Percentiles rank a stretch among this genome's conserved stretches.
Conservation (phyloP, 30 jellyfish, hydroid and myxozoan species). For the Sanderia malayensis region DNA sequence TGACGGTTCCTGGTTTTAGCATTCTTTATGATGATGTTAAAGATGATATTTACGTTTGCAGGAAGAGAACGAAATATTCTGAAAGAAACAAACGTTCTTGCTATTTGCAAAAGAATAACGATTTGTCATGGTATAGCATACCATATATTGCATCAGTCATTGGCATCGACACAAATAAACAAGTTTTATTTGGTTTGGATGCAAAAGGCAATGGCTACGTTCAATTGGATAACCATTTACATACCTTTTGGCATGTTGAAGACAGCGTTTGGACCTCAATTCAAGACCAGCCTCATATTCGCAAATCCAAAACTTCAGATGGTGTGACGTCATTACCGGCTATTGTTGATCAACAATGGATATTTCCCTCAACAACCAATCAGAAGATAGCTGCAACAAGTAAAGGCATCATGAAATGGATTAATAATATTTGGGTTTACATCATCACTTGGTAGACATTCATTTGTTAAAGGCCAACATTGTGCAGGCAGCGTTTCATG, state of each 20-base stretch:
- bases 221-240: not conserved
- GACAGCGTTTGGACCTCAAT: conserved; percentile 41
- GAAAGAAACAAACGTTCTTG: conserved; percentile 2
- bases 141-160: conserved; percentile 7
- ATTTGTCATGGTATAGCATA: not conserved
- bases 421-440: conserved; percentile 15
- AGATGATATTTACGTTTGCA: conserved; percentile 13
- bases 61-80: not conserved
- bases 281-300: conserved; percentile 20
- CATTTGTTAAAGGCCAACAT: too few relatives aligned
- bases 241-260: conserved; percentile 1
- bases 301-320: conserved; percentile 11
- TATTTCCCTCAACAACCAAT: conserved; percentile 26
- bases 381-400: conserved; percentile 25
- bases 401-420: conserved; percentile 10
- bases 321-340: conserved; percentile 19
- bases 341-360: conserved; percentile 13
- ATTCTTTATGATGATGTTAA: conserved; percentile 26
- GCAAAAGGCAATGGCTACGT: conserved; percentile 1
- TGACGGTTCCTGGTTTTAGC: conserved; percentile 23
- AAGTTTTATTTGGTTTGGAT: not conserved
- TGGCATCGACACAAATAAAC: conserved; percentile 7
- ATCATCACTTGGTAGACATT: not conserved
- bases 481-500: too few relatives aligned
- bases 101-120: not conserved